These are phyloP conservation scores for Ceyx melanurus DNA, from an alignment of 2,113 vertebrate species.

Conservation along the genomic window DNA sequence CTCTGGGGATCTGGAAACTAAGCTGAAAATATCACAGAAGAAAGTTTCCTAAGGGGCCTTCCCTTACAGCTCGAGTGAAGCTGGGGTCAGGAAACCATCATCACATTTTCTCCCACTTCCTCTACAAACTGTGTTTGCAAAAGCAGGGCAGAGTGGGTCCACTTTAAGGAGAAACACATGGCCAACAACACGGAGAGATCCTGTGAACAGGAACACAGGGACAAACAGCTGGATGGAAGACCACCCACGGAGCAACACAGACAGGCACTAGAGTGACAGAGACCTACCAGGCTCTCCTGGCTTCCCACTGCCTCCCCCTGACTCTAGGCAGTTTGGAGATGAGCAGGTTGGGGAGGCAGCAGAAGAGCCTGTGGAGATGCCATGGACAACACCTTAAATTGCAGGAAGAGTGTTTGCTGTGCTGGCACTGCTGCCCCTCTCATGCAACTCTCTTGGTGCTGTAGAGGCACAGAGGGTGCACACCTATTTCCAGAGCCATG, in stretches of 20 bases:
- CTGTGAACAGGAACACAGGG: neutral
- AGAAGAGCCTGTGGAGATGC: neutral
- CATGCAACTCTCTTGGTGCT: neutral
- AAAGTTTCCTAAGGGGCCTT: neutral
- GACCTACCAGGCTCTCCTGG: neutral
- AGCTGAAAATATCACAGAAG: constrained; percentile 4
- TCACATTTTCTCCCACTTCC: neutral
- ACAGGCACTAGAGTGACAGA: neutral
- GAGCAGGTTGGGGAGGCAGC: neutral
- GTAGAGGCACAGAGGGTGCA: neutral
- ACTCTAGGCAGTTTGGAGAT: neutral
- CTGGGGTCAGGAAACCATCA: neutral
- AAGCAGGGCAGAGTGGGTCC: neutral
- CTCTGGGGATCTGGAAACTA: neutral
- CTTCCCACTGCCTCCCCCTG: fast-evolving
- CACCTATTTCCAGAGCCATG: fast-evolving
- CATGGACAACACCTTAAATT: neutral
- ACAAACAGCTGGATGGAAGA: neutral
- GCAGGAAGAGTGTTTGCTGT: neutral
- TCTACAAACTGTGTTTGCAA: neutral
- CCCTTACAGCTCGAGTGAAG: neutral
- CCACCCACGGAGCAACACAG: neutral
- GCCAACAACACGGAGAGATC: neutral
- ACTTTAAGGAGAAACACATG: neutral
- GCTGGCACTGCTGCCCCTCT: neutral